Evolutionary conservation across 2,113 vertebrate genomes (phyloP).

Genomic region (Tiliqua scincoides): DNA sequence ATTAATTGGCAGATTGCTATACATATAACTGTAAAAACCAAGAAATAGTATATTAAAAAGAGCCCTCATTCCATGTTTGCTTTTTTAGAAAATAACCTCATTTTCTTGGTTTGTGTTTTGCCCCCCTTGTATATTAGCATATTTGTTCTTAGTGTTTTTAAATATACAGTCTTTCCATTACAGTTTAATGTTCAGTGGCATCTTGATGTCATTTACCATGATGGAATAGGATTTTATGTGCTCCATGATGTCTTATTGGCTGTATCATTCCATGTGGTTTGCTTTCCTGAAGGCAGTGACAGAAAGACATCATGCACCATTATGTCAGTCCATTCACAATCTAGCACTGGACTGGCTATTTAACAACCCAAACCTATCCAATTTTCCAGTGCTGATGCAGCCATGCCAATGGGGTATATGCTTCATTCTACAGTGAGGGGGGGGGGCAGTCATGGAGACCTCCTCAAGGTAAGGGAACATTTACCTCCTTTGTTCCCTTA

Average conservation of each 20-base stretch:
- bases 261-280: neutral
- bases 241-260: neutral
- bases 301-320: neutral
- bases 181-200: neutral
- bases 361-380: no score
- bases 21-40: no score
- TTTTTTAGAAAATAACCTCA: neutral
- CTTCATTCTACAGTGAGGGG: no score
- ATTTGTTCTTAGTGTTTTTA: neutral
- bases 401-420: no score
- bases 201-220: neutral
- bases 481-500: no score
- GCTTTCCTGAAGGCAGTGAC: neutral
- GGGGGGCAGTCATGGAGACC: no score
- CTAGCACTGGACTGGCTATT: neutral
- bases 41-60: no score
- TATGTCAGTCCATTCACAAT: neutral
- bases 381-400: no score
- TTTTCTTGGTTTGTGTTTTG: neutral
- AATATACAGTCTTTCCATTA: neutral
- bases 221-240: neutral
- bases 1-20: no score
- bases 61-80: no score
- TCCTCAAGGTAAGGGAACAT: no score
- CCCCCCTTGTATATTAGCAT: neutral